A percentile compares a stretch with the other conserved stretches of the same genome.
Conservation (phyloP, 2,113 vertebrate species). For the Aptenodytes patagonicus region DNA sequence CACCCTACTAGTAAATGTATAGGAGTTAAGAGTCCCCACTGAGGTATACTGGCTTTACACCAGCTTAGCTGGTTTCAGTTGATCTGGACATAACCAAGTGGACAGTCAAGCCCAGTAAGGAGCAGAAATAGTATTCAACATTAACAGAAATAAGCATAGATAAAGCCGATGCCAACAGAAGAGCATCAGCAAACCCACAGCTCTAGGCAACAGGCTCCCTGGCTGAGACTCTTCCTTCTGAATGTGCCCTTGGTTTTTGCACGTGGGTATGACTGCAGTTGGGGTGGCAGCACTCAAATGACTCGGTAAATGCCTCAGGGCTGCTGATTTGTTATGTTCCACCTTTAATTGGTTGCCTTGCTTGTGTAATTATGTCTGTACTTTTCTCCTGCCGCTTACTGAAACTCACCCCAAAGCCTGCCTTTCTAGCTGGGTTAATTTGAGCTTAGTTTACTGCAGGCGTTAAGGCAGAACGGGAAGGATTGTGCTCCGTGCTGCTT, state of each 20-base stretch:
- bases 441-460: constrained; percentile 26
- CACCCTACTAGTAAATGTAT: not conserved
- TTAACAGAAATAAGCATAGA: constrained; percentile 8
- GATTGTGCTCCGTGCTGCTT: not conserved
- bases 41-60: not conserved
- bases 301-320: constrained; percentile 20
- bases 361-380: constrained; percentile 32
- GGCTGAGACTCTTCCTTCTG: not conserved
- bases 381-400: constrained; percentile 41
- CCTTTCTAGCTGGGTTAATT: constrained; percentile 20
- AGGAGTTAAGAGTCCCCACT: not conserved
- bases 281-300: constrained; percentile 11
- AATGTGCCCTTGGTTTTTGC: constrained; percentile 55
- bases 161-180: constrained; percentile 4
- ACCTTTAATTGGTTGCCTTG: constrained; percentile 36
- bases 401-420: not conserved
- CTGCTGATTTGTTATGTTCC: constrained; percentile 39
- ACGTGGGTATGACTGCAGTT: constrained; percentile 11
- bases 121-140: not conserved
- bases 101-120: not conserved
- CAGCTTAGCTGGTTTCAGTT: not conserved
- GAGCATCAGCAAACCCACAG: not conserved
- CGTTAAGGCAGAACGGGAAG: not conserved
- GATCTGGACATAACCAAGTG: not conserved
- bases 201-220: not conserved